Base-by-base conservation (phyloP, 1,140 invertebrate genomes). In the Drosophila pruinosa region DNA sequence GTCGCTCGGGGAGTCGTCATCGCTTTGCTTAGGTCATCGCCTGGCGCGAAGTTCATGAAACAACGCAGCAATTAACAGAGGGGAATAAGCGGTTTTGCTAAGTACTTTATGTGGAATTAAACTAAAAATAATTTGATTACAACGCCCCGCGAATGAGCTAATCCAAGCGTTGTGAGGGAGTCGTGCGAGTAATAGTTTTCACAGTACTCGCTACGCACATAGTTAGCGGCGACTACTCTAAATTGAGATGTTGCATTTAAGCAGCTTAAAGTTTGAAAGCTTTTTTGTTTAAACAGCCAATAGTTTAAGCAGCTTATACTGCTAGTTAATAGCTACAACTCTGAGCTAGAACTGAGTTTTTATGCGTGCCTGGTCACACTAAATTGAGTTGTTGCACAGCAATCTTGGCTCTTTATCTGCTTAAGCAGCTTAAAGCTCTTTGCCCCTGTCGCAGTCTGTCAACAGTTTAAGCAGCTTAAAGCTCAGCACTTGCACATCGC, bases 101-200 rank as follows among this genome's bases (percentile, higher is more conserved):
- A 65, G 52, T 21, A 57, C 52, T 67, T 67, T 58, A 7, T 21
- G 14, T 28, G 19, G 34, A 59, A 68, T 62, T 38, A 19, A 62
- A 50, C 65, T 62, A 62, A 69, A 69, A 62, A 69, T 62, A 62
- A 62, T 54, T 53, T 62, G 48, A 62, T 62, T 69, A 69, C 65
- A 53, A 52, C 14, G 17, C 22, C 24, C 21, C 21, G 45, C 7
- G 34, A 28, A 59, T 68, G 64, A 68, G 64, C 64, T 67, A 48
- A 67, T 53, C 63, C 7, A 7, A 8, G n/a, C 21, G n/a, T 8
- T 15, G 38, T 3, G 15, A 21, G 28, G 17, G 26, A 14, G 15
- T 8, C 10, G 6, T 21, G 39, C 17, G 4, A 10, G 43, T 26
- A 14, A 47, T 47, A 24, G 43, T 39, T 26, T 12, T 7, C 3